Evolutionary conservation across 2,888 invertebrate genomes (phyloP), one percentile per base, ranked within the genome.

Genomic region (Pedicia rivosa): DNA sequence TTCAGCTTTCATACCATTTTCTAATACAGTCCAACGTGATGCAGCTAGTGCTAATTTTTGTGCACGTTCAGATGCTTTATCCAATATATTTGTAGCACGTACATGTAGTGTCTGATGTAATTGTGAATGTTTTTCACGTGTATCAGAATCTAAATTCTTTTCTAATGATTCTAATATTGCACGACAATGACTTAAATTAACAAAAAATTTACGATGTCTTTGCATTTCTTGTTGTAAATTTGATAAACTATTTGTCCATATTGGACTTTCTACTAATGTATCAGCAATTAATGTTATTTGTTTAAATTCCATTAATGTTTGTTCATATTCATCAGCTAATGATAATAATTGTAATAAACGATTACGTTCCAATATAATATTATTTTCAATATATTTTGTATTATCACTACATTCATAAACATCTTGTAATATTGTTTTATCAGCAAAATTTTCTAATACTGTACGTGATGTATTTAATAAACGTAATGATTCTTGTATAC

Each of bases 151-250:
- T 26, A 88, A 65, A 53, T 86, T 83, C 44, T 78, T 78, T 58
- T 86, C 86, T 16, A 88, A 59, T 0, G 86, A 86, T 56, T 88
- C 87, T 26, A 90, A 63, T 48, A 88, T 83, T 9, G 80, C 82
- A 47, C 83, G 70, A 50, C 88, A 88, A 46, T 87, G 84, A 49
- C 84, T 87, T 7, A 90, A 59, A 47, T 86, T 87, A 0, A 84
- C 81, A 52, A 88, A 88, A 65, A 88, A 87, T 51, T 82, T 84
- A 26, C 87, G 69, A 50, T 87, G 84, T 52, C 83, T 87, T 50
- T 86, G 86, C 62, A 88, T 82, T 63, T 87, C 87, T 50, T 84
- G 82, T 50, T 83, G 82, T n/a, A 88, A 62, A 48, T 86, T 81
- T 47, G 79, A 76, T 42, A 86, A 62, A 46, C 76, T 75, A 25